Conservation (phyloP, 1,140 invertebrate species). For the Drosophila aff. region DNA sequence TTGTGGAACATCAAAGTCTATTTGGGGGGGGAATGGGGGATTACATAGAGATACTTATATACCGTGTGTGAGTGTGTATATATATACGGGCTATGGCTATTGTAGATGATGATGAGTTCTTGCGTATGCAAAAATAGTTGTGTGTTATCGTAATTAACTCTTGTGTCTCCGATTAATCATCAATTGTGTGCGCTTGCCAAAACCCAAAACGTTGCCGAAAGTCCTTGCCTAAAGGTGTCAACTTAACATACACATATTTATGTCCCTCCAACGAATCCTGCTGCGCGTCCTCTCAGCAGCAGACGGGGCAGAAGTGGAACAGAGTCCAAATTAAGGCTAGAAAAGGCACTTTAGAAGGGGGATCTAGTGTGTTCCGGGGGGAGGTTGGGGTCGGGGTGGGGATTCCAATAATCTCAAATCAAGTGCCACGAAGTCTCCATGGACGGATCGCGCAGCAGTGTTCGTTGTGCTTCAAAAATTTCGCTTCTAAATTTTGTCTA, state of each 20-base stretch:
- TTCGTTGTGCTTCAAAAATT: conserved; percentile 58
- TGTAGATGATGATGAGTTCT: conserved; percentile 50
- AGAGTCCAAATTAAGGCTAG: conserved; percentile 71
- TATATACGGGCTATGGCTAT: conserved; percentile 72
- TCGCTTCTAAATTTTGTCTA: conserved; percentile 75
- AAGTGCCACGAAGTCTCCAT: conserved; percentile 20
- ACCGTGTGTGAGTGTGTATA: conserved; percentile 8
- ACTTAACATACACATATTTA: conserved; percentile 22
- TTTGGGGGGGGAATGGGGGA: conserved; percentile 9
- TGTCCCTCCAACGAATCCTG: conserved; percentile 55
- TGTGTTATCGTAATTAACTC: conserved; percentile 55
- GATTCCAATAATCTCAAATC: conserved; percentile 33
- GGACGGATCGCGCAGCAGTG: conserved; percentile 14
- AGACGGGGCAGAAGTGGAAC: conserved; percentile 24
- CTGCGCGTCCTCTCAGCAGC: conserved; percentile 3
- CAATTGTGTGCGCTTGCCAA: conserved; percentile 58
- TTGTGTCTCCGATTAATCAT: conserved; percentile 36
- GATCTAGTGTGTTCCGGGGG: background rate
- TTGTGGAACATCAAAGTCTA: conserved; percentile 66
- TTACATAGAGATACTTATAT: conserved; percentile 38
- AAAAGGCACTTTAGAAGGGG: conserved; percentile 78
- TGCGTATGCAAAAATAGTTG: conserved; percentile 50
- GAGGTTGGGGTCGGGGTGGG: background rate
- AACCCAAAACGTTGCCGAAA: conserved; percentile 61
- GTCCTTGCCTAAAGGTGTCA: conserved; percentile 60